Percentiles rank a stretch among this genome's conserved stretches.
Evolutionary conservation across 2,113 vertebrate species (phyloP).

Genomic region (Urocitellus parryii): DNA sequence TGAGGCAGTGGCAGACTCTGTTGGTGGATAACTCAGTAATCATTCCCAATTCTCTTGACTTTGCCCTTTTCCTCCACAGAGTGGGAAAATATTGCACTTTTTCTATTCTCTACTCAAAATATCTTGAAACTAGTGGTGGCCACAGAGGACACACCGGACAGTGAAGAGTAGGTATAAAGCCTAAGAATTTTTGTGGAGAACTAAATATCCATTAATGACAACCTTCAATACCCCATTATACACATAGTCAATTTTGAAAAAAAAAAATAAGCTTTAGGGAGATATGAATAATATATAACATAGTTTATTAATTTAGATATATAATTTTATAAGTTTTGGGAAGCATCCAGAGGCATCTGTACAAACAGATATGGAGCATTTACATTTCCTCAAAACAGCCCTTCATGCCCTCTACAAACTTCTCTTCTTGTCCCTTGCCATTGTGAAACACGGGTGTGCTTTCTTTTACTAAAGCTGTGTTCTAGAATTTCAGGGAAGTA

Average conservation of each 20-base stretch:
- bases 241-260: neutral
- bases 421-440: neutral
- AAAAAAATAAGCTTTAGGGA: neutral
- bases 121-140: neutral
- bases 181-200: neutral
- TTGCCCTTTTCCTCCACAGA: neutral
- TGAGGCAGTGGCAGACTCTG: neutral
- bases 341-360: neutral
- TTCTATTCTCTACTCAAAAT: neutral
- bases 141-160: neutral
- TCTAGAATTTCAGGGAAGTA: neutral
- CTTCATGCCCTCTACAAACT: neutral
- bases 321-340: conserved; percentile 18
- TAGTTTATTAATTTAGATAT: neutral
- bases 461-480: neutral
- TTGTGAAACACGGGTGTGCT: neutral
- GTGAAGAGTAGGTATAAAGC: neutral
- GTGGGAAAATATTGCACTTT: neutral
- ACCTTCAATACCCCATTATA: neutral
- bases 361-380: neutral
- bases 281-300: neutral
- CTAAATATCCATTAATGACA: neutral
- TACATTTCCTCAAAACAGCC: neutral
- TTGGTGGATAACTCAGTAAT: neutral
- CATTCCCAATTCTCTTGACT: neutral